These are phyloP conservation scores for Temnothorax nylanderi DNA, from an alignment of 1,140 invertebrate genomes.

Conservation along the genomic window DNA sequence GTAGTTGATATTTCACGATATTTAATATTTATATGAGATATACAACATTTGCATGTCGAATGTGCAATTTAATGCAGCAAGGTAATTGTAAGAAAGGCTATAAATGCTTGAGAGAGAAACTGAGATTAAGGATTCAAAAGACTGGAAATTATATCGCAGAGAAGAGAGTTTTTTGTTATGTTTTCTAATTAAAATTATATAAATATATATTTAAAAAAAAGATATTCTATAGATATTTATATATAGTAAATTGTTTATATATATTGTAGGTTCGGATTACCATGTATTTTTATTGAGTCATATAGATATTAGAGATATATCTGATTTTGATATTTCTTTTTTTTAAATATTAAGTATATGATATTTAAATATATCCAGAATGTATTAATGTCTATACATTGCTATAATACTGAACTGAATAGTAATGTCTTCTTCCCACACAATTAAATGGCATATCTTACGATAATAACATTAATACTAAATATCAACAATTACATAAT, in stretches of 20 bases:
- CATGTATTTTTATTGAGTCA: constrained; percentile 4
- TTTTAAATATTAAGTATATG: constrained; percentile 1
- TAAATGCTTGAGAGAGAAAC: constrained; percentile 5
- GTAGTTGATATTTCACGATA: not conserved
- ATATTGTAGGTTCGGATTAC: constrained; percentile 17
- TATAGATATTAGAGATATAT: not conserved
- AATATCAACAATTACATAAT: constrained; percentile 21
- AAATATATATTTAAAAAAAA: constrained; percentile 28
- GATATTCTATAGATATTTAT: constrained; percentile 30
- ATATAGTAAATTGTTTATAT: constrained; percentile 31
- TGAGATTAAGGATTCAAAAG: constrained; percentile 24
- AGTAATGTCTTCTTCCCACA: not conserved
- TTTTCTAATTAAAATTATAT: constrained; percentile 37
- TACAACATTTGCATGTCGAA: constrained; percentile 25
- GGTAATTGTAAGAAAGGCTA: not conserved
- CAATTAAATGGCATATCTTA: constrained; percentile 22
- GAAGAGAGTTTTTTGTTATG: constrained; percentile 27
- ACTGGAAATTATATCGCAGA: constrained; percentile 20
- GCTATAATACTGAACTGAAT: not conserved
- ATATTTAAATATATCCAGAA: constrained; percentile 12
- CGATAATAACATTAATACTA: constrained; percentile 22
- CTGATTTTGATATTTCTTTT: constrained; percentile 10
- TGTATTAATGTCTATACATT: not conserved
- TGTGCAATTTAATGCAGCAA: constrained; percentile 9
- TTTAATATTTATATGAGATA: constrained; percentile 1